Percentiles rank a stretch among this genome's conserved stretches.
Evolutionary conservation across 2,113 vertebrate genomes (phyloP).

Genomic region (Muscicapa adusta): DNA sequence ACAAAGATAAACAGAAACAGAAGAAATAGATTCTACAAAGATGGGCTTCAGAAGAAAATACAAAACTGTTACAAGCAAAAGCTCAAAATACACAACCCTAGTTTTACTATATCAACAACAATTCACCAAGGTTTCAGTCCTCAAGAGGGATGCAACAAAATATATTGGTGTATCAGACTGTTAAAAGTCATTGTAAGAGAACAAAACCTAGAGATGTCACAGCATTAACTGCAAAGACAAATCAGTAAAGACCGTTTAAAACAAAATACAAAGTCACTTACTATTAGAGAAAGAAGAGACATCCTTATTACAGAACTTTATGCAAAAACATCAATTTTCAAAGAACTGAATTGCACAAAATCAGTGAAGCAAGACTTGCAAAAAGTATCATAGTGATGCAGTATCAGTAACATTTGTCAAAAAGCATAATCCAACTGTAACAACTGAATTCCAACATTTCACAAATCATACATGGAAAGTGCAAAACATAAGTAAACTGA

Average conservation of each 20-base stretch:
- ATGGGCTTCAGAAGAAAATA: background rate
- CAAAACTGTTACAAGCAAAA: background rate
- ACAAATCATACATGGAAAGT: background rate
- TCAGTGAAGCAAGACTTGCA: background rate
- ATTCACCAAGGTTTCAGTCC: background rate
- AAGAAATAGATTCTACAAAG: slow-evolving; percentile 1
- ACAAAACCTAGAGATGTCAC: background rate
- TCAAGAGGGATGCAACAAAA: background rate
- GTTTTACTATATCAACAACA: background rate
- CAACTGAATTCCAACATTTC: background rate
- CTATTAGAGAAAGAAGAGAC: background rate
- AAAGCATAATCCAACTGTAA: background rate
- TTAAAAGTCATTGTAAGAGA: background rate
- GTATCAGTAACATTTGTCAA: rapidly evolving
- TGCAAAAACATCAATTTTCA: background rate
- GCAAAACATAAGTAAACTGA: background rate
- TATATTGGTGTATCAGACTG: background rate
- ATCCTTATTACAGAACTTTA: background rate
- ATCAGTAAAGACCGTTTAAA: background rate
- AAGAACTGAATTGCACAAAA: background rate
- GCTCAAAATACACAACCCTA: background rate
- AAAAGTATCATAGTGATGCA: background rate
- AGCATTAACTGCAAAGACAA: background rate
- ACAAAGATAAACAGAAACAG: background rate
- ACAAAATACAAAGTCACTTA: background rate